Conservation (phyloP, 2,797 vertebrate species). For the Lithobates sylvaticus region DNA sequence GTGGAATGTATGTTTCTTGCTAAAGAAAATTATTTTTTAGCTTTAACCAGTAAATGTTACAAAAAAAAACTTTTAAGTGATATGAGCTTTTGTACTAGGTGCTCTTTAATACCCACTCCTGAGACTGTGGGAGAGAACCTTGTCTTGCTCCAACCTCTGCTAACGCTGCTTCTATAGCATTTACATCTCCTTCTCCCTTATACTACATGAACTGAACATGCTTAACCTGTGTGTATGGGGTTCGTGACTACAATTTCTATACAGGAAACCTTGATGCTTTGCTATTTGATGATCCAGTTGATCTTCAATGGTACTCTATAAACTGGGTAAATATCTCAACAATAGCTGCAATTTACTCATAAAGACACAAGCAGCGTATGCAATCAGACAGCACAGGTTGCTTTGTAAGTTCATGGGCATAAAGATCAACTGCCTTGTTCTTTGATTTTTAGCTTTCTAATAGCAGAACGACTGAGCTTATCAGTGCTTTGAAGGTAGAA, state of each 20-base stretch:
- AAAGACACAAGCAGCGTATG: neutral
- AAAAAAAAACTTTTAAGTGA: no score
- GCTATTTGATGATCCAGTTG: neutral
- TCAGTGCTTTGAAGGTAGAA: slow-evolving; percentile 41
- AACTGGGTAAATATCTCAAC: neutral
- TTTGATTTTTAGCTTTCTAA: slow-evolving; percentile 32
- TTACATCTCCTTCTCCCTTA: neutral
- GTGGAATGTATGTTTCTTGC: no score
- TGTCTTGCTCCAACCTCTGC: no score
- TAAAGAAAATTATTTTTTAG: no score
- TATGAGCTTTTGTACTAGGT: no score
- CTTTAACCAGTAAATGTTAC: no score
- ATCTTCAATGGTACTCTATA: neutral
- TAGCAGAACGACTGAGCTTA: slow-evolving; percentile 16
- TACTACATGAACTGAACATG: neutral
- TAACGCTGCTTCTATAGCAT: no score
- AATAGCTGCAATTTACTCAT: neutral
- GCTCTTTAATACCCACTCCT: no score
- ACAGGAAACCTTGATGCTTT: neutral
- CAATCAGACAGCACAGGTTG: neutral
- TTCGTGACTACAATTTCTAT: neutral
- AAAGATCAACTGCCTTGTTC: neutral
- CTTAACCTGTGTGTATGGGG: neutral
- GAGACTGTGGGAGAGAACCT: no score
- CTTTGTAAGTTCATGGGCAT: slow-evolving; percentile 6